Percentiles rank a stretch among this genome's conserved stretches.
phyloP scores from a whole-genome alignment of 2,113 vertebrate genomes.

The Electrona antarctica region DNA sequence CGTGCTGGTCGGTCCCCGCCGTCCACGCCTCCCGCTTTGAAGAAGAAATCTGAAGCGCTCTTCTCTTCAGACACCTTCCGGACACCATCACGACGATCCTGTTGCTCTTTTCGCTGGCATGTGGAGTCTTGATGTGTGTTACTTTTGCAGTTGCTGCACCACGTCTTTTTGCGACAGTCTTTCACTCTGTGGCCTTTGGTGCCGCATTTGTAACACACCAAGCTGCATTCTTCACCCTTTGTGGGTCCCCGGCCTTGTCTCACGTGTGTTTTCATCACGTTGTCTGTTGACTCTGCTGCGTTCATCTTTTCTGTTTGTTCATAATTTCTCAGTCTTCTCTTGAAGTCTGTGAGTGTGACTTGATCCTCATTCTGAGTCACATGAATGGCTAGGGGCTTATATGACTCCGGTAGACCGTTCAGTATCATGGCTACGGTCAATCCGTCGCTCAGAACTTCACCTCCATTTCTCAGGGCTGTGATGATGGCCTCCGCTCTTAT shows the following conservation, averaged over 20 bases:
- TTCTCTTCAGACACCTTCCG: too few relatives aligned
- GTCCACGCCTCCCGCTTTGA: too few relatives aligned
- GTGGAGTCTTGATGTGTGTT: background rate
- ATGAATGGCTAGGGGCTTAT: conserved; percentile 27
- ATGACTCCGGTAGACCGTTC: conserved; percentile 20
- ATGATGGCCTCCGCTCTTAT: background rate
- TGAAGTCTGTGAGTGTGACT: conserved; percentile 24
- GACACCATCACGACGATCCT: too few relatives aligned
- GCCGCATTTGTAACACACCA: too few relatives aligned
- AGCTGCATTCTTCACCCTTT: too few relatives aligned
- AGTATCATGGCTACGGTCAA: conserved; percentile 12
- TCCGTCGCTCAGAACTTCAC: conserved; percentile 11
- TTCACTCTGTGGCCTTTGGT: background rate
- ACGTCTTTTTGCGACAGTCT: background rate
- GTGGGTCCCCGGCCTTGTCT: too few relatives aligned
- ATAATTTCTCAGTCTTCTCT: conserved; percentile 26
- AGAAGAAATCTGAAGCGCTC: too few relatives aligned
- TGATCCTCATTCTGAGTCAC: conserved; percentile 16
- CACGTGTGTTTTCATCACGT: conserved; percentile 23
- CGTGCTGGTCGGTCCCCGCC: too few relatives aligned
- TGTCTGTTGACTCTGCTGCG: conserved; percentile 4
- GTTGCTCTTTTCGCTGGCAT: background rate
- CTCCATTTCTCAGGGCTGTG: conserved; percentile 14
- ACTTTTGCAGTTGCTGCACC: background rate
- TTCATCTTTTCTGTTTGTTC: conserved; percentile 27